Base-by-base conservation (phyloP, 2,888 invertebrate species). In the Drosophila nr. fundita region DNA sequence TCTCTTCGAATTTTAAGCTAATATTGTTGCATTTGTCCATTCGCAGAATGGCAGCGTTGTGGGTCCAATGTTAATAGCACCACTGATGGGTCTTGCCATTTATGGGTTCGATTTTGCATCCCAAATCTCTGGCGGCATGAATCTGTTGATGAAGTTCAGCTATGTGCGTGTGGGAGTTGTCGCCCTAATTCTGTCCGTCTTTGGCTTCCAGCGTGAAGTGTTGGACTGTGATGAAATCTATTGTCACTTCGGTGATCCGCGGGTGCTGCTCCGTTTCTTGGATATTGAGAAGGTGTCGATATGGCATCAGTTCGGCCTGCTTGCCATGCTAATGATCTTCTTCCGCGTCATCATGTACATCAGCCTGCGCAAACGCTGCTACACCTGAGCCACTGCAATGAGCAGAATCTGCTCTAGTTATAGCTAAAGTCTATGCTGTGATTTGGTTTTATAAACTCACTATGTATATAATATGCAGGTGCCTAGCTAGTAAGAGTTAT, bases 21-120 rank as follows among this genome's bases (percentile, higher is more conserved):
- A 27, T 7, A 24, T 34, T 24, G 5, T 27, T 34, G 6, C 2
- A 15, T 21, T n/a, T 32, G 18, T 30, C 45, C 11, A 42, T 45
- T 0, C 93, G 11, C 93, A 96, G 96, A 96, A 96, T 77, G 96
- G 96, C 30, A 95, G 95, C 72, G 95, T 95, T 8, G 95, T 96
- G 52, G 96, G 95, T 0, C 96, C 96, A 1, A 92, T 95, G 63
- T 92, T 94, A 0, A 95, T 96, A 49, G 96, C 96, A 0, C 95
- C 95, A 0, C 95, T 95, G 82, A 94, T 96, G 64, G 96, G 96
- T 2, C 91, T 96, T 21, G 96, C 95, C 0, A 94, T 95, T 71
- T 96, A 96, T 91, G 96, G 96, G 0, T 96, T 96, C 78, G 96
- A 96, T 91, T 96, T 96, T 92, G 95, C 96, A 0, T 94, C 94